A percentile compares a stretch with the other conserved stretches of the same genome.
These are phyloP conservation scores for Crypturellus tataupa DNA, from an alignment of 2,797 vertebrate species.

Conservation along the genomic window DNA sequence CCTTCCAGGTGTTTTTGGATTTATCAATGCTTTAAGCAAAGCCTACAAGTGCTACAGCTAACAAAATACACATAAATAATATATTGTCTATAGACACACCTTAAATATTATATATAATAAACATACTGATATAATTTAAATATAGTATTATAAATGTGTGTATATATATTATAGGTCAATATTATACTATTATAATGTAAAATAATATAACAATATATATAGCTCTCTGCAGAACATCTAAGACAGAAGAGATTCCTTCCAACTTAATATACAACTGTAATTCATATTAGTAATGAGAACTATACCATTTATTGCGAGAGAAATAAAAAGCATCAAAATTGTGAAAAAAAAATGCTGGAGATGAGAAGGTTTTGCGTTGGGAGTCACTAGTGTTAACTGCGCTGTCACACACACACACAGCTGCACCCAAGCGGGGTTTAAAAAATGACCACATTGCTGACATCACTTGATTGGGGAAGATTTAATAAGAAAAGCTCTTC, in stretches of 20 bases:
- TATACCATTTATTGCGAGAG: neutral
- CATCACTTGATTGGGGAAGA: neutral
- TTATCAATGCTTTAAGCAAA: constrained; percentile 7
- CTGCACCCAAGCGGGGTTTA: neutral
- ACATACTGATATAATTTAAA: no score
- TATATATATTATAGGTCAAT: no score
- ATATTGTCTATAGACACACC: neutral
- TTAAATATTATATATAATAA: no score
- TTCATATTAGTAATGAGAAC: neutral
- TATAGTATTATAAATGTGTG: no score
- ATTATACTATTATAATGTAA: no score
- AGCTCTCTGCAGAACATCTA: neutral
- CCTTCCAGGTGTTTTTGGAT: neutral
- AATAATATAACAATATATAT: neutral
- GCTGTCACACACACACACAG: neutral
- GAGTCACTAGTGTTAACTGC: neutral
- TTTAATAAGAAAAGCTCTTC: neutral
- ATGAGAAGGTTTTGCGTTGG: neutral
- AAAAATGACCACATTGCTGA: neutral
- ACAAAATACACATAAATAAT: neutral
- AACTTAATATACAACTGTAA: neutral
- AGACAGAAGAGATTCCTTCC: constrained; percentile 18
- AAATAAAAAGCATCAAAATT: neutral
- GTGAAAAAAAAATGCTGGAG: neutral
- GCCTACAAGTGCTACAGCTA: neutral